Evolutionary conservation across 2,888 invertebrate species (phyloP).

Genomic region (Conops quadrifasciatus): DNA sequence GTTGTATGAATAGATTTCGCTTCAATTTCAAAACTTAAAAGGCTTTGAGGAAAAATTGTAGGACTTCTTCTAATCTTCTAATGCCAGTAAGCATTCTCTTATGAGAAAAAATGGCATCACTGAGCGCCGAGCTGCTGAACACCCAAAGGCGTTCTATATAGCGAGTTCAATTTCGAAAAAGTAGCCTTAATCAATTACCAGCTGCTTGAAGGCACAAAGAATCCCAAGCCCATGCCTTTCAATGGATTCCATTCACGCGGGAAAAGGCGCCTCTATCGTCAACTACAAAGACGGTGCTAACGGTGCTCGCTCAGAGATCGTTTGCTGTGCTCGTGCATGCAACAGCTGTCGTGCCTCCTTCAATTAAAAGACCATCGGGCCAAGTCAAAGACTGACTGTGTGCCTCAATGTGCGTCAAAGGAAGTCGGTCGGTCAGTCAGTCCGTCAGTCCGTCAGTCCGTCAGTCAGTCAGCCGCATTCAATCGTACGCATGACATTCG

Average conservation of each 20-base stretch:
- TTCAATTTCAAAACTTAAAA: too few species aligned
- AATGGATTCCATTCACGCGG: conserved; percentile 20
- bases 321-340: conserved; percentile 6
- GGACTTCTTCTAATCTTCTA: too few species aligned
- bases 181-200: conserved; percentile 12
- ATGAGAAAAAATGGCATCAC: too few species aligned
- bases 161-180: not conserved
- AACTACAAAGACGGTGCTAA: conserved; percentile 1
- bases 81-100: too few species aligned
- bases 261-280: conserved; percentile 19
- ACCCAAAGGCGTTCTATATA: too few species aligned
- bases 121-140: too few species aligned
- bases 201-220: not conserved
- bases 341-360: conserved; percentile 2
- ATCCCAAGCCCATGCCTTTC: not conserved
- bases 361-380: not conserved
- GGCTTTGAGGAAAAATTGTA: too few species aligned
- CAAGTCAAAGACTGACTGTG: not conserved
- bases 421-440: not conserved
- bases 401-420: conserved; percentile 6
- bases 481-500: not conserved
- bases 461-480: not conserved
- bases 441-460: too few species aligned
- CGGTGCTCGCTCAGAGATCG: not conserved
- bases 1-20: not conserved